Conservation (phyloP, 2,888 invertebrate species). For the Chalcis sispes region DNA sequence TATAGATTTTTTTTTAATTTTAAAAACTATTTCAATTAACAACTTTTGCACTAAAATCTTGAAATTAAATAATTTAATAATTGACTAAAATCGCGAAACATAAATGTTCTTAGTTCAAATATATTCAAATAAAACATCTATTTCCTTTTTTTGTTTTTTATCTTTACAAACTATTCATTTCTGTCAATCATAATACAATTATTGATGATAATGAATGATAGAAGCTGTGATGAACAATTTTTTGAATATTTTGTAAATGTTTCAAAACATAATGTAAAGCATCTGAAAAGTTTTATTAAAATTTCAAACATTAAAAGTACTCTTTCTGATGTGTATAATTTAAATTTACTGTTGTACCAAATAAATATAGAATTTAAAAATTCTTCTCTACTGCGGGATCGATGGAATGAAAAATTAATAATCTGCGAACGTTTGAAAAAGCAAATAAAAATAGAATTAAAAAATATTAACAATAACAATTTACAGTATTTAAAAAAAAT, state of each 20-base stretch:
- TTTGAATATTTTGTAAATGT: constrained; percentile 64
- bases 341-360: constrained; percentile 72
- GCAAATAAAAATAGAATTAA: constrained; percentile 76
- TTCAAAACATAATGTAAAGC: constrained; percentile 57
- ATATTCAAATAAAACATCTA: too few relatives aligned
- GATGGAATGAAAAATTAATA: constrained; percentile 79
- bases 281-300: constrained; percentile 61
- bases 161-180: too few relatives aligned
- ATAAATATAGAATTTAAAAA: constrained; percentile 76
- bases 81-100: background rate
- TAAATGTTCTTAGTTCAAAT: too few relatives aligned
- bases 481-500: constrained; percentile 63
- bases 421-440: constrained; percentile 77
- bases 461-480: constrained; percentile 72
- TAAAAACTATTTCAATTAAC: background rate
- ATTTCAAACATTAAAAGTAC: constrained; percentile 73
- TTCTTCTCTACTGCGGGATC: constrained; percentile 77
- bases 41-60: background rate
- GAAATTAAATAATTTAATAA: background rate
- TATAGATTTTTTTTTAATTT: too few relatives aligned
- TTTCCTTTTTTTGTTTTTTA: too few relatives aligned
- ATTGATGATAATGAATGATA: constrained; percentile 2
- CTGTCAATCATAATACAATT: too few relatives aligned
- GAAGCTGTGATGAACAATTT: constrained; percentile 62
- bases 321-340: constrained; percentile 69